phyloP scores from a whole-genome alignment of 1,140 invertebrate genomes.

The Holotrichia oblita region DNA sequence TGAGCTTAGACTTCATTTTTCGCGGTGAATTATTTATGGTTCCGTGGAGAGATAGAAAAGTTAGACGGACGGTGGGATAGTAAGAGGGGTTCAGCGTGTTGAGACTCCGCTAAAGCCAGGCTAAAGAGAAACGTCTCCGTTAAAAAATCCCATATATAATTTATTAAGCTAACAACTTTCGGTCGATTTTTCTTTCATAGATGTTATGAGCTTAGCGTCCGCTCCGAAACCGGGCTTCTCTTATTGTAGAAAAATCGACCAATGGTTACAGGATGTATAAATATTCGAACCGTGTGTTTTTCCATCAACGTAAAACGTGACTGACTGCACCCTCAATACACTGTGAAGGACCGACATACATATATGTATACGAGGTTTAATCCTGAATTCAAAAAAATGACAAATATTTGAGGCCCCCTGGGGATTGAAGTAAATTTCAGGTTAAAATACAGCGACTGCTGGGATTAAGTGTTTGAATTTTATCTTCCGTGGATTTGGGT shows the following conservation, averaged over 20 bases:
- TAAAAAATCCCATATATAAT: conserved; percentile 21
- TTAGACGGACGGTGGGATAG: background rate
- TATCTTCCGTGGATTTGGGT: background rate
- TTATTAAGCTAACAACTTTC: conserved; percentile 17
- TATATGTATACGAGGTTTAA: background rate
- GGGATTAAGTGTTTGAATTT: conserved; percentile 12
- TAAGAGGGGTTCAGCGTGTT: background rate
- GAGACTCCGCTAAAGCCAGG: background rate
- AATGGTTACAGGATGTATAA: background rate
- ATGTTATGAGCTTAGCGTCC: conserved; percentile 2
- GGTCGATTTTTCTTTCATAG: conserved; percentile 4
- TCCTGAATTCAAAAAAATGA: background rate
- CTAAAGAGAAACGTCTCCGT: background rate
- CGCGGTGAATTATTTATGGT: conserved; percentile 2
- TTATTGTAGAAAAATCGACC: conserved; percentile 13
- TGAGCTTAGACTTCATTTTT: background rate
- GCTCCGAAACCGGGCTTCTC: background rate
- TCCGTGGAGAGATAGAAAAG: background rate
- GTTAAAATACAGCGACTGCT: background rate
- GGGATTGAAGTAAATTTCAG: background rate
- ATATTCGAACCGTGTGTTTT: conserved; percentile 13
- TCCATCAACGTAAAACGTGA: conserved; percentile 6
- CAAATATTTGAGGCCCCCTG: conserved; percentile 3
- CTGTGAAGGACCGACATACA: background rate
- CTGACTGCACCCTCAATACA: background rate